Base-by-base conservation (phyloP, 2,888 invertebrate genomes). In the Cancer borealis region DNA sequence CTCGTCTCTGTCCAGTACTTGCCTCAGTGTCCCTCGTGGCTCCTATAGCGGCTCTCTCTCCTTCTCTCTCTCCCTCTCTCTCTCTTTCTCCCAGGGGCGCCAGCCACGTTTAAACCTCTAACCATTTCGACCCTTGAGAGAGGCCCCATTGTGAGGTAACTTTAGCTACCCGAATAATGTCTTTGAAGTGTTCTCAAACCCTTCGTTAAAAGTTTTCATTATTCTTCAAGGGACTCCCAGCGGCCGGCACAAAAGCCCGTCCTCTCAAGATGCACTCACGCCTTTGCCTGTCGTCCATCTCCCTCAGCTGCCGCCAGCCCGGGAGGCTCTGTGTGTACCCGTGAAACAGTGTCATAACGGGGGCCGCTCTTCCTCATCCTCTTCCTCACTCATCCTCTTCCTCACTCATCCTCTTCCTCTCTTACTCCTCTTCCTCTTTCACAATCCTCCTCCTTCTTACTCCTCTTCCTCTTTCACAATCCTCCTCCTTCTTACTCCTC, bases 161-260 rank as follows among this genome's bases (percentile, higher is more conserved):
- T 92, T 92, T 88, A 92, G 60, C 92, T 92, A 66, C 88, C 92
- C 88, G 92, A 92, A 92, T 92, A 92, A 92, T 92, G 92, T 88
- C 92, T 92, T 92, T 92, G 92, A 92, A 92, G 92, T 92, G 92
- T 92, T 92, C 92, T 92, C 88, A 21, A 92, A 60, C 49, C 88
- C 88, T 92, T 88, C 88, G 88, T 92, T 88, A 92, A 92, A 92
- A 88, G 88, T 92, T 66, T 88, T 49, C 92, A 60, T 92, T 92
- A 54, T 92, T 88, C 92, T 60, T 92, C 92, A 92, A 88, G 21
- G 79, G 88, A 46, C 92, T 84, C 84, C 92, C 10, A 84, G 17
- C 92, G 88, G 39, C 14, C 26, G 60, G 26, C 60, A 39, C 88
- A 92, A 92, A 88, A 46, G n/a, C 79, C 79, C 39, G 17, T 79